Percentiles rank a stretch among this genome's conserved stretches.
Conservation (phyloP, 2,113 vertebrate genomes). For the Tenebrosternarchus preto region DNA sequence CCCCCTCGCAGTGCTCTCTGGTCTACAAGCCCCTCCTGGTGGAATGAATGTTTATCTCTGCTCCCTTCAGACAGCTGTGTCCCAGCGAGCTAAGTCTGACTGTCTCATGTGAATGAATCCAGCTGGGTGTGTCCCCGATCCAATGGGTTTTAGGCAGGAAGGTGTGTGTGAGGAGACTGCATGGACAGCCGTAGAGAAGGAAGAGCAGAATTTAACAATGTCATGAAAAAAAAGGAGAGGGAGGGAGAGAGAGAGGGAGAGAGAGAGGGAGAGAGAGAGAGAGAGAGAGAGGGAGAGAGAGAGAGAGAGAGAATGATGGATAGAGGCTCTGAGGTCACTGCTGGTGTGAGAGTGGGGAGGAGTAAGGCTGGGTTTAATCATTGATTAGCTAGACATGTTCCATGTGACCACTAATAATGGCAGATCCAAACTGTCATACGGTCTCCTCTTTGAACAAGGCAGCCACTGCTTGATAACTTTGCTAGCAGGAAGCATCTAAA, state of each 20-base stretch:
- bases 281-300: constrained; percentile 51
- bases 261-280: constrained; percentile 24
- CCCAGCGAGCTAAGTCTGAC: constrained; percentile 55
- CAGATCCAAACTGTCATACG: constrained; percentile 10
- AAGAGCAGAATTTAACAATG: constrained; percentile 46
- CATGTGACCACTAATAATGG: constrained; percentile 12
- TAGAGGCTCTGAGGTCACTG: constrained; percentile 42
- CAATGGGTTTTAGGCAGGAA: constrained; percentile 25
- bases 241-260: constrained; percentile 29
- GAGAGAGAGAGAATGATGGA: constrained; percentile 16
- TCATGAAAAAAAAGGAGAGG: constrained; percentile 39
- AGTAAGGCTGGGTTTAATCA: constrained; percentile 19
- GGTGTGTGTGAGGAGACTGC: background rate
- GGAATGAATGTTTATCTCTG: constrained; percentile 71
- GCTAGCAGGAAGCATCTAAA: background rate
- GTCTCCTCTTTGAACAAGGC: background rate
- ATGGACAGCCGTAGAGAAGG: constrained; percentile 20
- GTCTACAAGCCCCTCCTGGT: constrained; percentile 54
- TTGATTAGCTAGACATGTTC: constrained; percentile 35
- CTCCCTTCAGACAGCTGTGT: constrained; percentile 55
- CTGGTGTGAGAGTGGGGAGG: constrained; percentile 31
- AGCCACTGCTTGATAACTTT: background rate
- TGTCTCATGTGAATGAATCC: constrained; percentile 58
- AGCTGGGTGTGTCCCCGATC: constrained; percentile 53
- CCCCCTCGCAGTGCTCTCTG: constrained; percentile 34